These are phyloP conservation scores for Cyaniris semiargus DNA, from an alignment of 2,888 invertebrate genomes.

Conservation along the genomic window DNA sequence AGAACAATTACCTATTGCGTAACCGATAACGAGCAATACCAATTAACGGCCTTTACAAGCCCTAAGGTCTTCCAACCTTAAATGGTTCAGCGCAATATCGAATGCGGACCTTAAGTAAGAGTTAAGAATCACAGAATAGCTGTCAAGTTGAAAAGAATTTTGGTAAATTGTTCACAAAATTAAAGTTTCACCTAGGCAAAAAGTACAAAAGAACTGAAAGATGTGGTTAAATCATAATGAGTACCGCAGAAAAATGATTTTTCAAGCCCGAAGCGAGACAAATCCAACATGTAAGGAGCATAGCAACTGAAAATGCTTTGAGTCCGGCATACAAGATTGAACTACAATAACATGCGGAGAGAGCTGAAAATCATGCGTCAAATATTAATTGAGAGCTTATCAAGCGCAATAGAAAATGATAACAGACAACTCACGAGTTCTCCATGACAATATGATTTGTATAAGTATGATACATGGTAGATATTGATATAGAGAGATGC, in stretches of 20 bases:
- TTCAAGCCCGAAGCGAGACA: background rate
- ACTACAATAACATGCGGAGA: conserved; percentile 16
- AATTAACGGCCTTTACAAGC: background rate
- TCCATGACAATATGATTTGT: background rate
- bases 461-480: background rate
- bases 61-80: no score
- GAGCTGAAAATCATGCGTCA: conserved; percentile 11
- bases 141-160: no score
- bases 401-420: conserved; percentile 26
- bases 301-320: background rate
- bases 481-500: background rate
- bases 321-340: background rate
- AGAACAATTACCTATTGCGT: background rate
- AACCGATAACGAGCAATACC: background rate
- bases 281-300: background rate
- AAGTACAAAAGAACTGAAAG: background rate
- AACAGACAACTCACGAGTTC: conserved; percentile 5
- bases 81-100: no score
- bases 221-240: background rate
- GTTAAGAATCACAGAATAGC: no score
- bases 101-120: no score
- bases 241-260: background rate
- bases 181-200: background rate
- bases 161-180: no score
- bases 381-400: conserved; percentile 16